Conservation (phyloP, 2,797 vertebrate species). For the Eptatretus atami region DNA sequence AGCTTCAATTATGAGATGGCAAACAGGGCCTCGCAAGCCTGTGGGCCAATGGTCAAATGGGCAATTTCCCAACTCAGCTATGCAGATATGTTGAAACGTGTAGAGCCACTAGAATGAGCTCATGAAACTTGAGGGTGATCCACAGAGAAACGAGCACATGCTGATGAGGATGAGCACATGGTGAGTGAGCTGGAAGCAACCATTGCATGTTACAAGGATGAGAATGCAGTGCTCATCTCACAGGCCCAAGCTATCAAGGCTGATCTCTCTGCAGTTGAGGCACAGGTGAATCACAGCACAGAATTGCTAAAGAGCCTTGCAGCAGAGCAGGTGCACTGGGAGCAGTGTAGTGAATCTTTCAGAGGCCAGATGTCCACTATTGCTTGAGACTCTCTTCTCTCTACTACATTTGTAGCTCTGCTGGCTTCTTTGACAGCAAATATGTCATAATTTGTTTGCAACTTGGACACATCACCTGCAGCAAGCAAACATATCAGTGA, state of each 20-base stretch:
- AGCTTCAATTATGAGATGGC: conserved; percentile 92
- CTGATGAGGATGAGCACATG: conserved; percentile 94
- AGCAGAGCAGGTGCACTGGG: conserved; percentile 89
- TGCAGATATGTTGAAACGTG: conserved; percentile 89
- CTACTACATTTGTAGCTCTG: conserved; percentile 73
- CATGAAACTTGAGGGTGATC: conserved; percentile 90
- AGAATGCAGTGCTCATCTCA: conserved; percentile 82
- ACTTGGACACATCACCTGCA: conserved; percentile 95
- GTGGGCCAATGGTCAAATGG: conserved; percentile 98
- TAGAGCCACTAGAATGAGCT: conserved; percentile 87
- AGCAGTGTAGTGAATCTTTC: conserved; percentile 95
- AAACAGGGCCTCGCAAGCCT: conserved; percentile 77
- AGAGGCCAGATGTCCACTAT: conserved; percentile 99
- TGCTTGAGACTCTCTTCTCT: conserved; percentile 76
- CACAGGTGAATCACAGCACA: conserved; percentile 89
- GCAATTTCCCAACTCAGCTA: conserved; percentile 85
- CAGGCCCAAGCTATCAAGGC: conserved; percentile 98
- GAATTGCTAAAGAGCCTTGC: conserved; percentile 90
- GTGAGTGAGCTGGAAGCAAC: conserved; percentile 80
- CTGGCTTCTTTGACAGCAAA: conserved; percentile 94
- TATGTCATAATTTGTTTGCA: conserved; percentile 93
- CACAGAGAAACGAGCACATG: conserved; percentile 83
- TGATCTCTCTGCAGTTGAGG: conserved; percentile 69
- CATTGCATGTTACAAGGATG: conserved; percentile 94
- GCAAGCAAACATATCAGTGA: conserved; percentile 41